Evolutionary conservation across 2,797 vertebrate genomes (phyloP), one percentile per base, ranked within the genome.

Genomic region (Liparis tanakae): DNA sequence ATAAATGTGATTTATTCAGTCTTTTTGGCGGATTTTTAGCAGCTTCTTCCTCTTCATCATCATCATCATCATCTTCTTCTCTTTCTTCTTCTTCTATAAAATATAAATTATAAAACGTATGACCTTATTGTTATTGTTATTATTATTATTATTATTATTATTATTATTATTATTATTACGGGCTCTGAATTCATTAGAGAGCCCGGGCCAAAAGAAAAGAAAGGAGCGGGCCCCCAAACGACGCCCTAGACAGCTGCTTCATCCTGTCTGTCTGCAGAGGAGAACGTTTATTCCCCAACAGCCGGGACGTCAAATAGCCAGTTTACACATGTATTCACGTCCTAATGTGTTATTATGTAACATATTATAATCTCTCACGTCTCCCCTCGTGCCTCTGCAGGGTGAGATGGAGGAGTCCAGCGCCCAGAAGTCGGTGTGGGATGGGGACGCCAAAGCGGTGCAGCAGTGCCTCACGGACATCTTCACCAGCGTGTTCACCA

Each of bases 381-480:
- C 25, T 30, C 25, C 25, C 12, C 0, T 36, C 3, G 3, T 64
- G 54, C 74, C 13, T 46, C 71, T 10, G 70, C 82, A 83, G 81
- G 3, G 77, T 34, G 61, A 74, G 13, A 89, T 98, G 98, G 98
- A 98, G 93, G 97, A 98, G 86, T 92, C 95, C 65, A 94, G 95
- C 84, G 94, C 96, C 41, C 95, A 96, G 81, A 93, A 97, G 90
- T 92, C 96, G 85, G 83, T 94, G 63, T 98, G 97, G 97, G 98
- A 98, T 13, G 96, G 96, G 57, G 98, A 99, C 80, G 95, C 97
- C 90, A 98, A 98, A 80, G 96, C 96, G 18, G 97, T 99, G 59
- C 97, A 99, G 90, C 98, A 99, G 88, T 99, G 98, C 86, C 94
- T 99, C 66, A 99, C 97, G 34, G 97, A 99, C 90, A 99, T 99